Conservation (phyloP, 35 echinoderm and acorn worm species). For the Eucidaris tribuloides region DNA sequence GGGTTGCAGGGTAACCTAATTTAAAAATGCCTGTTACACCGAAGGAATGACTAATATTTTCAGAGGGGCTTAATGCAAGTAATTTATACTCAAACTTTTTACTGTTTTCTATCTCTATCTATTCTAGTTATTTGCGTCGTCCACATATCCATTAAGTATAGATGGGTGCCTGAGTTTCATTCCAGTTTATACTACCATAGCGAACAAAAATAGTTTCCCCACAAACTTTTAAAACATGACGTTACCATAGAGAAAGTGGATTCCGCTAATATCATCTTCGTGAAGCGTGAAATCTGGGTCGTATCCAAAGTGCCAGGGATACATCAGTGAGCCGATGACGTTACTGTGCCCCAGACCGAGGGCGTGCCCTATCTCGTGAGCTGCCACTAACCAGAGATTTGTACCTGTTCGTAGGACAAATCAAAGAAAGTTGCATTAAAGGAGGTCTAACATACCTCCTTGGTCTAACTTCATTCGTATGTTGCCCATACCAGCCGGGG, state of each 20-base stretch:
- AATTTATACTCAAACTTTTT: neutral
- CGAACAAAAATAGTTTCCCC: neutral
- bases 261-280: slow-evolving; percentile 66
- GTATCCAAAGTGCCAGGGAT: slow-evolving; percentile 42
- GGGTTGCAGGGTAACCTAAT: too few relatives aligned
- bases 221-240: too few relatives aligned
- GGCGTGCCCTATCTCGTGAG: slow-evolving; percentile 77
- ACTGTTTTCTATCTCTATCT: neutral
- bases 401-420: too few relatives aligned
- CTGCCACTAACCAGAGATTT: slow-evolving; percentile 50
- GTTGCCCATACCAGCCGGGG: too few relatives aligned
- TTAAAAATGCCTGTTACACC: too few relatives aligned
- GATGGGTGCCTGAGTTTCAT: neutral
- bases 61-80: neutral
- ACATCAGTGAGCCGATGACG: slow-evolving; percentile 50
- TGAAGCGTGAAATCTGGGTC: slow-evolving; percentile 9
- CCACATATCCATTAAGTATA: neutral
- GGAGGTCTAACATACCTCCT: too few relatives aligned
- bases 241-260: slow-evolving; percentile 63
- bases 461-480: too few relatives aligned
- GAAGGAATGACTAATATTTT: too few relatives aligned
- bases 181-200: neutral
- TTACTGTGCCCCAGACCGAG: slow-evolving; percentile 55
- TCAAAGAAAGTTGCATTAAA: too few relatives aligned
- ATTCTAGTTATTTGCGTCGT: neutral